phyloP scores from a whole-genome alignment of 2,888 invertebrate genomes.

The Stenolophus ochropezus region DNA sequence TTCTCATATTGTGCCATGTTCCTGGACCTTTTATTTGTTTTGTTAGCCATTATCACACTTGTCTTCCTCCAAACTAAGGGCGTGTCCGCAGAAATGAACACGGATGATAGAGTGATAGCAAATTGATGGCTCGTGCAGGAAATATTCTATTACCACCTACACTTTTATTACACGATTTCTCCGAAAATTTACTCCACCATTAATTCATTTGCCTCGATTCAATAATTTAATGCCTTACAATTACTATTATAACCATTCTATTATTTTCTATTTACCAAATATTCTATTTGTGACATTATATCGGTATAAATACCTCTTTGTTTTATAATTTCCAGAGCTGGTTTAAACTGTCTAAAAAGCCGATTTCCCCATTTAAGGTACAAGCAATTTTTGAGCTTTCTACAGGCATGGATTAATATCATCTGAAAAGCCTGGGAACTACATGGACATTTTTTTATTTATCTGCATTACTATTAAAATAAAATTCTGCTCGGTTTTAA shows the following conservation, averaged over 20 bases:
- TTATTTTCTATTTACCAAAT: too few species aligned
- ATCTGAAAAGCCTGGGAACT: background rate
- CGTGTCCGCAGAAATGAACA: background rate
- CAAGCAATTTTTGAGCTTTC: background rate
- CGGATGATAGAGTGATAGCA: background rate
- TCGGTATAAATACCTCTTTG: too few species aligned
- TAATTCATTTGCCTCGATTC: too few species aligned
- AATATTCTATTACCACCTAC: background rate
- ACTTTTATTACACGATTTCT: background rate
- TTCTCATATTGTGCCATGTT: slow-evolving; percentile 23
- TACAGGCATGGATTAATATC: background rate
- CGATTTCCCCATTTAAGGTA: background rate
- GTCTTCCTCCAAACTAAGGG: slow-evolving; percentile 13
- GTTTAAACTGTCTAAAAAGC: background rate
- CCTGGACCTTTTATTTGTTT: background rate
- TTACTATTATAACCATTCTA: too few species aligned
- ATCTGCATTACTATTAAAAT: too few species aligned
- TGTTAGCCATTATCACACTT: slow-evolving; percentile 31
- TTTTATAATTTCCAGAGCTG: too few species aligned
- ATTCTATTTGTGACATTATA: too few species aligned
- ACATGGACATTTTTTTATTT: background rate
- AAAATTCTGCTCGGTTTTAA: too few species aligned
- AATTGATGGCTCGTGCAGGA: background rate
- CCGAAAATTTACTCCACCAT: too few species aligned
- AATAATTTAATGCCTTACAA: too few species aligned